phyloP scores from a whole-genome alignment of 2,113 vertebrate genomes.

The Upupa epops region DNA sequence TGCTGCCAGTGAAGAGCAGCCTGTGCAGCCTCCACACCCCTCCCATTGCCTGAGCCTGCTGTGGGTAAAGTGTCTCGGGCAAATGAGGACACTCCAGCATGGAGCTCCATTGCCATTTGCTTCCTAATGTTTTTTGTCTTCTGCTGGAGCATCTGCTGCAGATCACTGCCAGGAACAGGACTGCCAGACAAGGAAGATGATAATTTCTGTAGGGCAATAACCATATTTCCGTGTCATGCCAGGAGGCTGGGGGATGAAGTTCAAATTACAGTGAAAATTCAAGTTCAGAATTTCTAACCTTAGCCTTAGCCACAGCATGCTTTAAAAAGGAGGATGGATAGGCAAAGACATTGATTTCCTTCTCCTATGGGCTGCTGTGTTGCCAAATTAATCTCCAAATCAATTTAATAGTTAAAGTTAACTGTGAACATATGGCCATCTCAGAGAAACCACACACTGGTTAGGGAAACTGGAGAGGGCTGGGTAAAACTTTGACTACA shows the following conservation, averaged over 20 bases:
- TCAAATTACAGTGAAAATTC: background rate
- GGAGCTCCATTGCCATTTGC: constrained; percentile 10
- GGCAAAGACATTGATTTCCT: background rate
- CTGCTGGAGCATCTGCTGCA: constrained; percentile 40
- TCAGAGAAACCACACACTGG: background rate
- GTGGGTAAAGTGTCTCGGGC: background rate
- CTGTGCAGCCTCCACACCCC: background rate
- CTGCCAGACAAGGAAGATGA: constrained; percentile 23
- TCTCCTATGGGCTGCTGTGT: background rate
- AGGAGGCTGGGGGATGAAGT: background rate
- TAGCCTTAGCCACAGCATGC: background rate
- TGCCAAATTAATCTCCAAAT: constrained; percentile 21
- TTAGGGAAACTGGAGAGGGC: background rate
- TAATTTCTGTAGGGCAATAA: constrained; percentile 33
- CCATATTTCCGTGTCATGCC: background rate
- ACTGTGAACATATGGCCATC: background rate
- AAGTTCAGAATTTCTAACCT: background rate
- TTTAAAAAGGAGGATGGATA: background rate
- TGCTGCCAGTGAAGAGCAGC: fast-evolving
- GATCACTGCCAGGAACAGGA: constrained; percentile 6
- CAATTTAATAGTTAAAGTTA: background rate
- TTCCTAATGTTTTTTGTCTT: background rate
- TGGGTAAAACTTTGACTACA: background rate
- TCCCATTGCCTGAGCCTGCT: background rate
- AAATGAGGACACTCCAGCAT: background rate